Evolutionary conservation across 2,888 invertebrate species (phyloP), one percentile per base, ranked within the genome.

Genomic region (Troilus luridus): DNA sequence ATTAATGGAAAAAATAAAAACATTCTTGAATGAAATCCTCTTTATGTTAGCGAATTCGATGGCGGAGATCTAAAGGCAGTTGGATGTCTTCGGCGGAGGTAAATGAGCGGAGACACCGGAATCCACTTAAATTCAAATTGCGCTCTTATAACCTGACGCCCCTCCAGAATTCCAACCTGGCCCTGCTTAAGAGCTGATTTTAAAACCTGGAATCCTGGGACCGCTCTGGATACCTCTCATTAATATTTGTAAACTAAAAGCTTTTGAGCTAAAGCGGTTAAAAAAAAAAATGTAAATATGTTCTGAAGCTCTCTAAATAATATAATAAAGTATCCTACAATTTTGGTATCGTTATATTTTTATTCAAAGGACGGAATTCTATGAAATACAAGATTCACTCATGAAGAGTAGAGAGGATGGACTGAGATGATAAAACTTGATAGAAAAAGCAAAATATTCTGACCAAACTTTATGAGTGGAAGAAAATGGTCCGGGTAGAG

Each of bases 81-180:
- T 77, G 72, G 72, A 77, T 77, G 72, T 77, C 72, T 77, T 77
- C 72, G 72, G 27, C 72, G 72, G 8, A 41, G 27, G 72, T 41
- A 77, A 77, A 77, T 77, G 72, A 77, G 72, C 41, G 41, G 72
- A 41, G 85, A 85, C 85, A 85, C 85, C 56, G 85, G 85, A 85
- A 85, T 85, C 85, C 85, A 85, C 85, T 85, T 85, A 85, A 85
- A 85, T 85, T 85, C 85, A 58, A 85, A 85, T 85, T 58, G 85
- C 85, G 85, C 85, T 85, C 56, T 58, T 85, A 58, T 85, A 85
- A 85, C 56, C 85, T 85, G 85, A 85, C 85, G 54, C 21, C 85
- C 85, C n/a, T n/a, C 19, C 85, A 85, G 85, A 85, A 85, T 85
- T 85, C 85, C 85, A n/a, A 85, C 85, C 85, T 85, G 81, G n/a